phyloP scores from a whole-genome alignment of 1,140 invertebrate species.

The Drosophila guanche region DNA sequence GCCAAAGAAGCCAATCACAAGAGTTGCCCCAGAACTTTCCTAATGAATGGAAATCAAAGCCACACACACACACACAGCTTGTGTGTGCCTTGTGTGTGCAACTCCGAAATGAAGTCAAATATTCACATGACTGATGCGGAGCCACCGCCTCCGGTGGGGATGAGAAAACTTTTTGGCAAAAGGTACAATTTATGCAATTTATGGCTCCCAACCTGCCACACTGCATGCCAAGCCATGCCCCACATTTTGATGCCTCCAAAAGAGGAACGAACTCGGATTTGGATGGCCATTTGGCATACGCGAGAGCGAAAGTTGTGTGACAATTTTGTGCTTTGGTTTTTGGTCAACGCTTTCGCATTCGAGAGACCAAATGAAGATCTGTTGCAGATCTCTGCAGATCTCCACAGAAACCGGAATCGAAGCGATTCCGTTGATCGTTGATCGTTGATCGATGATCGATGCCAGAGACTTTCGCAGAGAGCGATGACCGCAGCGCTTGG shows the following conservation, averaged over 20 bases:
- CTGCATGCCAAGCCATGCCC: background rate
- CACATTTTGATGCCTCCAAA: background rate
- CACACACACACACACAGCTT: too few species aligned
- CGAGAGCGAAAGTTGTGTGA: constrained; percentile 42
- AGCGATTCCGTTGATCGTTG: constrained; percentile 8
- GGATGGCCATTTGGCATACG: constrained; percentile 9
- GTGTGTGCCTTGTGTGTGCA: too few species aligned
- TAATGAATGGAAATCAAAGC: constrained; percentile 29
- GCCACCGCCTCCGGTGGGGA: background rate
- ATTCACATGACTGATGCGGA: constrained; percentile 1
- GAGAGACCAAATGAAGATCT: constrained; percentile 32
- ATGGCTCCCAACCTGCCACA: constrained; percentile 43
- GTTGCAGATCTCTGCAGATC: constrained; percentile 32
- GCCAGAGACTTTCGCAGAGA: constrained; percentile 39
- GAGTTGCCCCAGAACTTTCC: constrained; percentile 28
- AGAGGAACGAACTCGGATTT: constrained; percentile 9
- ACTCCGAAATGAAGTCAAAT: too few species aligned
- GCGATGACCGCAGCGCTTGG: constrained; percentile 27
- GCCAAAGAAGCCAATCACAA: too few species aligned
- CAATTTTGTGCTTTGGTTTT: constrained; percentile 4
- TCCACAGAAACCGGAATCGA: constrained; percentile 35
- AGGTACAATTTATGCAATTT: constrained; percentile 41
- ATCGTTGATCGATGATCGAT: constrained; percentile 17
- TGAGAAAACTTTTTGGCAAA: constrained; percentile 38
- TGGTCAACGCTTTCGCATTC: constrained; percentile 42